These are phyloP conservation scores for Entelurus aequoreus DNA, from an alignment of 2,113 vertebrate species.

Conservation along the genomic window DNA sequence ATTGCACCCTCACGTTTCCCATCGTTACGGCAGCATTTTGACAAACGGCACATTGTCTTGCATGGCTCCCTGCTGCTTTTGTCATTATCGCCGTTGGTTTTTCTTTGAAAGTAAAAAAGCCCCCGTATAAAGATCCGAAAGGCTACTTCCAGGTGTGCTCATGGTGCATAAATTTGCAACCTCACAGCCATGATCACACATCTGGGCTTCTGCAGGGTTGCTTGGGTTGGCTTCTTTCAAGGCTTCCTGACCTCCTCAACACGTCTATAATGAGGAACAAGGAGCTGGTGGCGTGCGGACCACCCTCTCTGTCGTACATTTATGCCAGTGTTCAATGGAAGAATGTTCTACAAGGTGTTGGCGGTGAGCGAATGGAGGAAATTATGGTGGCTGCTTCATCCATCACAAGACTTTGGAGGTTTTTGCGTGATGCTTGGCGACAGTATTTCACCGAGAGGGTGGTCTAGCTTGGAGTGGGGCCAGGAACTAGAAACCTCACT, in stretches of 20 bases:
- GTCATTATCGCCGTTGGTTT: slow-evolving; percentile 31
- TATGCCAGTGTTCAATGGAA: background rate
- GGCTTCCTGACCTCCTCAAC: background rate
- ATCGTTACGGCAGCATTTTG: slow-evolving; percentile 13
- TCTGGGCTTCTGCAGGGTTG: slow-evolving; percentile 25
- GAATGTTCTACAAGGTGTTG: background rate
- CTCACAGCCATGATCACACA: slow-evolving; percentile 32
- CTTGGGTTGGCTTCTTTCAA: slow-evolving; percentile 1
- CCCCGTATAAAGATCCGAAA: slow-evolving; percentile 3
- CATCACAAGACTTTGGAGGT: background rate
- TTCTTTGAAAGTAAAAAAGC: slow-evolving; percentile 10
- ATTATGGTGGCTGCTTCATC: background rate
- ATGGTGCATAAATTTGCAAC: slow-evolving; percentile 40
- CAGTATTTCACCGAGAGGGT: no score
- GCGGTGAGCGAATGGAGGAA: background rate
- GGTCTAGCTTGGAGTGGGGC: no score
- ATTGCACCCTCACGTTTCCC: slow-evolving; percentile 4
- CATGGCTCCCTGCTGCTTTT: slow-evolving; percentile 39
- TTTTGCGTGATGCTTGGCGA: no score
- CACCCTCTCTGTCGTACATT: background rate
- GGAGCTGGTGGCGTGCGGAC: background rate
- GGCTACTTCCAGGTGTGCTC: slow-evolving; percentile 15
- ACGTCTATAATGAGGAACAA: background rate
- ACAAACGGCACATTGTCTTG: slow-evolving; percentile 23
- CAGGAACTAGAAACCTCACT: no score